These are phyloP conservation scores for Peromyscus polionotus DNA, from an alignment of 2,113 vertebrate species.

Conservation along the genomic window DNA sequence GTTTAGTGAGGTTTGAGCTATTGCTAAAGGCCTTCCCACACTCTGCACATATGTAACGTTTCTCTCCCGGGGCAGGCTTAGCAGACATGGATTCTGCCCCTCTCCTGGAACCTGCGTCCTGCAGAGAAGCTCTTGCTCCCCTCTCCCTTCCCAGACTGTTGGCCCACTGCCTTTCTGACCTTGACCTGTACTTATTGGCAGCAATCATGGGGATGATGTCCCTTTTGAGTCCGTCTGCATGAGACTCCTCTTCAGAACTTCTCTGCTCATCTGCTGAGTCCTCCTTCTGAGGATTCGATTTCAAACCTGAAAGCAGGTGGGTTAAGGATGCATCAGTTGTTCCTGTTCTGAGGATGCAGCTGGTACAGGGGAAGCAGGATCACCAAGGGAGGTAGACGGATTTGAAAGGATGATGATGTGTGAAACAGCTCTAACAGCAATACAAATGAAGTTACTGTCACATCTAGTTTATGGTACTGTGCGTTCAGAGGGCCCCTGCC, in stretches of 20 bases:
- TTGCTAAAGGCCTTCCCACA: constrained; percentile 85
- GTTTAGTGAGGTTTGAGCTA: constrained; percentile 81
- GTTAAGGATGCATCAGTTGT: constrained; percentile 8
- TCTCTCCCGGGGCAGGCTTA: constrained; percentile 85
- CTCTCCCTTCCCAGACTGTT: constrained; percentile 66
- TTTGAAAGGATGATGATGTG: background rate
- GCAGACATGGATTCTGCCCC: constrained; percentile 53
- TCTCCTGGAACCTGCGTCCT: constrained; percentile 64
- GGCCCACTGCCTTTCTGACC: constrained; percentile 74
- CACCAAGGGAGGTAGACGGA: background rate
- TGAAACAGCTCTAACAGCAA: background rate
- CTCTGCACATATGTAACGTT: constrained; percentile 80
- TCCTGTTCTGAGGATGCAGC: constrained; percentile 24
- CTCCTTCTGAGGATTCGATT: constrained; percentile 57
- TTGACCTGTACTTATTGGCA: constrained; percentile 63
- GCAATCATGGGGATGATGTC: constrained; percentile 56
- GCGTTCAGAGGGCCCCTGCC: background rate
- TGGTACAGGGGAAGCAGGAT: background rate
- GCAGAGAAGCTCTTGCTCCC: constrained; percentile 63
- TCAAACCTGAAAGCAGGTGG: constrained; percentile 72
- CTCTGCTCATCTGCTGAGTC: constrained; percentile 62
- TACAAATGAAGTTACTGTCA: background rate
- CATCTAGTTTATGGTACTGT: background rate
- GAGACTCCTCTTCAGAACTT: constrained; percentile 68
- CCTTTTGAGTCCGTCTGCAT: constrained; percentile 54